Base-by-base conservation (phyloP, 2,888 invertebrate species). In the Cheilosia variabilis region DNA sequence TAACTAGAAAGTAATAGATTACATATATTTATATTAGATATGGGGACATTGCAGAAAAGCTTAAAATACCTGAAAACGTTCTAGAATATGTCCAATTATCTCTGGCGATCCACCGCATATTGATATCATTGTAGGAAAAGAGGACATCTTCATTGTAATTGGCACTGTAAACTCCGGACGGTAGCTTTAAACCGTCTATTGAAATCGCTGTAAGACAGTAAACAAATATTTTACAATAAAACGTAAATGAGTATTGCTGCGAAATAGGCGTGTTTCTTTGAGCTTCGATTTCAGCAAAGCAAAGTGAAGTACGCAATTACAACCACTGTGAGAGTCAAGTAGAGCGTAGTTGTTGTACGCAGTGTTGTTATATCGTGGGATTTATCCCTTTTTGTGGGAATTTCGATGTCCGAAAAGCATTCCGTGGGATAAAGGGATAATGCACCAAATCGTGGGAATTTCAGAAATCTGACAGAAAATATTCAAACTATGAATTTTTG, bases 61-160 rank as follows among this genome's bases (percentile, higher is more conserved):
- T 37, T n/a, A 55, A 87, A 83, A 90, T 93, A 96, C 97, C 95
- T 89, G 93, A 90, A 90, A 98, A 97, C 17, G 90, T 92, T 77
- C 93, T 94, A 0, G 92, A 93, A 90, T 97, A 98, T 0, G 94
- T 95, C 97, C 98, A 98, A 73, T 96, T 94, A 47, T 95, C 95
- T 88, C 95, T 93, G 0, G 96, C 95, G 24, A 98, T 95, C 98
- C 98, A 98, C 89, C 96, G 93, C 72, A 96, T 95, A 24, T 93
- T 92, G 0, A 96, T 93, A 92, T 98, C 98, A 91, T 98, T 98
- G 89, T 94, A 95, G 9, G 94, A 94, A 68, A 93, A 92, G 88
- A 97, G 86, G 6, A 92, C 73, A 65, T 90, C 90, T 7, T 77
- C 83, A 0, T 80, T 80, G 24, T 88, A 87, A 0, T 89, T 84